Percentiles rank a stretch among this genome's conserved stretches.
Conservation (phyloP, 2,888 invertebrate genomes). For the Cephus nigrinus region DNA sequence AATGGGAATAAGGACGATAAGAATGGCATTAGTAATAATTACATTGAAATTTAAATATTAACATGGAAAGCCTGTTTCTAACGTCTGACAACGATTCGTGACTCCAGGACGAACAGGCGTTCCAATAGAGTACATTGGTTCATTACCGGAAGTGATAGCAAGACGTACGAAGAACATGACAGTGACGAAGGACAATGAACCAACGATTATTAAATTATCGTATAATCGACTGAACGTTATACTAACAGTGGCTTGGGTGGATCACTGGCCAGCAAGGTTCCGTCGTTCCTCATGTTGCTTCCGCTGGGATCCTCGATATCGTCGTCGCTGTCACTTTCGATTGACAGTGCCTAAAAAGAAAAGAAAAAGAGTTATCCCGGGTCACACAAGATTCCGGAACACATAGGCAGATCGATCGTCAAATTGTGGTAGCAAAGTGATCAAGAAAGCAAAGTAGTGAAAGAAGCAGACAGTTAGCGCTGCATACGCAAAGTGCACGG, state of each 20-base stretch:
- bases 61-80: background rate
- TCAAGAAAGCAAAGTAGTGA: background rate
- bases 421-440: no score
- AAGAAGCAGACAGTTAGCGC: background rate
- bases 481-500: background rate
- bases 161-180: background rate
- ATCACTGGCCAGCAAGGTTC: constrained; percentile 94
- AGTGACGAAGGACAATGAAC: constrained; percentile 13
- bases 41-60: background rate
- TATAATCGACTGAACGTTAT: constrained; percentile 18
- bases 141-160: constrained; percentile 6
- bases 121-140: background rate
- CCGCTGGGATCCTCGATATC: constrained; percentile 87
- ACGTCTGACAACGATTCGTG: background rate
- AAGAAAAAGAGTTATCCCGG: constrained; percentile 17
- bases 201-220: constrained; percentile 6
- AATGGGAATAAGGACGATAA: constrained; percentile 18
- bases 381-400: background rate
- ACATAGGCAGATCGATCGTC: background rate
- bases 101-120: background rate
- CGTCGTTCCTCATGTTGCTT: constrained; percentile 88
- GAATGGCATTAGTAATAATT: constrained; percentile 19
- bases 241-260: constrained; percentile 97
- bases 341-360: constrained; percentile 53
- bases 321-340: constrained; percentile 74